Percentiles rank a stretch among this genome's conserved stretches.
Conservation (phyloP, 1,140 invertebrate genomes). For the Diabrotica virgifera region DNA sequence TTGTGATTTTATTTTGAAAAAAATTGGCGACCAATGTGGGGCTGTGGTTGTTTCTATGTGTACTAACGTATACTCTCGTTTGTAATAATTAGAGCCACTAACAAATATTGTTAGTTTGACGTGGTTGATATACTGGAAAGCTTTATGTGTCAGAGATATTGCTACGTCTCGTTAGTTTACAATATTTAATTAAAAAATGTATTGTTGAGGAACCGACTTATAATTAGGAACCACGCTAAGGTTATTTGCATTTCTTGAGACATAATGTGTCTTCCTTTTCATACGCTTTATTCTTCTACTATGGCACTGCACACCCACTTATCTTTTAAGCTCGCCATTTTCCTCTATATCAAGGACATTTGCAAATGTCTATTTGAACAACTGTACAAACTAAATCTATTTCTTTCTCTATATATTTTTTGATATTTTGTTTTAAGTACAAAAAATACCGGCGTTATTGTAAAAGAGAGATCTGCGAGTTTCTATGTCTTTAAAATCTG, state of each 20-base stretch:
- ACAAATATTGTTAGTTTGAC: no score
- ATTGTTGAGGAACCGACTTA: slow-evolving; percentile 48
- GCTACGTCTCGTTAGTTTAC: neutral
- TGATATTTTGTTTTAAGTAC: slow-evolving; percentile 35
- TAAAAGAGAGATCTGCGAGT: slow-evolving; percentile 32
- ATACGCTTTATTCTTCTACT: slow-evolving; percentile 22
- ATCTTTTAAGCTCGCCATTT: slow-evolving; percentile 40
- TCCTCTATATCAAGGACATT: slow-evolving; percentile 16
- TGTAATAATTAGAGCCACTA: no score
- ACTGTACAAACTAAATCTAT: slow-evolving; percentile 37
- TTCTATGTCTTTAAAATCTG: slow-evolving; percentile 22
- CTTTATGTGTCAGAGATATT: neutral
- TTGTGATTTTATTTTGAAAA: no score
- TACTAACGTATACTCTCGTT: no score
- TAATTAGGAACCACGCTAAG: slow-evolving; percentile 47
- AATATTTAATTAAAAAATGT: slow-evolving; percentile 1
- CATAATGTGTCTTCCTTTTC: slow-evolving; percentile 34
- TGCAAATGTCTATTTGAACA: slow-evolving; percentile 27
- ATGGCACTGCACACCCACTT: slow-evolving; percentile 38
- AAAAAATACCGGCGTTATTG: slow-evolving; percentile 37
- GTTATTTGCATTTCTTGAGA: slow-evolving; percentile 45
- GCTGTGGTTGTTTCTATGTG: no score
- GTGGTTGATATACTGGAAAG: no score
- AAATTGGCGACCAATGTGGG: no score
- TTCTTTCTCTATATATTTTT: slow-evolving; percentile 19